phyloP scores from a whole-genome alignment of 2,888 invertebrate genomes.

The Athalia rosae region DNA sequence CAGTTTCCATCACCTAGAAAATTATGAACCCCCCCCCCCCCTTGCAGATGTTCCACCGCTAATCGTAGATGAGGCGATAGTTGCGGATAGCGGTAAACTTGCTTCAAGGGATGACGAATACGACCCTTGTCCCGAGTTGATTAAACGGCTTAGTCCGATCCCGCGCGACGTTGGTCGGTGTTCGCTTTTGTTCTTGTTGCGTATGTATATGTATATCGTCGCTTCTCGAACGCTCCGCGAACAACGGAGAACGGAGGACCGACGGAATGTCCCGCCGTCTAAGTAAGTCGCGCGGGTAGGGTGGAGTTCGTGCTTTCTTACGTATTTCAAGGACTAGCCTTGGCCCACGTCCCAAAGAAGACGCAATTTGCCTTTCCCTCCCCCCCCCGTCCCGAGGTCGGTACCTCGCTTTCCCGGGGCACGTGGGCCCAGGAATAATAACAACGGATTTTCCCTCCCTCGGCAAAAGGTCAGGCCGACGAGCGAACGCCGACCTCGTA shows the following conservation, averaged over 20 bases:
- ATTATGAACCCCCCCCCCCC: background rate
- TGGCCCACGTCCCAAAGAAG: background rate
- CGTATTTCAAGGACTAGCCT: no score
- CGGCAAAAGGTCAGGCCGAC: background rate
- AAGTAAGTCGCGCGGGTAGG: no score
- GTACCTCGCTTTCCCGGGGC: background rate
- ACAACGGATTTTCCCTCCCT: slow-evolving; percentile 13
- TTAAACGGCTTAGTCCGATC: slow-evolving; percentile 9
- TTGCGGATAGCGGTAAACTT: no score
- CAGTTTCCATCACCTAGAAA: no score
- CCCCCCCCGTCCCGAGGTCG: no score
- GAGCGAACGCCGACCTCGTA: slow-evolving; percentile 22
- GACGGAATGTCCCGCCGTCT: no score
- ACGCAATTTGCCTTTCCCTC: slow-evolving; percentile 7
- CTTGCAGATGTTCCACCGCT: background rate
- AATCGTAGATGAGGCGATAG: background rate
- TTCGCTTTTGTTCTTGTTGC: no score
- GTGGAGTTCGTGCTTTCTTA: no score
- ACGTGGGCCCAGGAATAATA: slow-evolving; percentile 26
- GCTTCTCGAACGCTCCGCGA: no score
- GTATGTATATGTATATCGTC: no score
- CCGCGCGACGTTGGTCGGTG: background rate
- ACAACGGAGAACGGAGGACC: no score
- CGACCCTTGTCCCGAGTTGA: slow-evolving; percentile 21
- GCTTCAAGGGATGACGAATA: background rate